phyloP scores from a whole-genome alignment of 2,888 invertebrate species.

The Cerastoderma edule region DNA sequence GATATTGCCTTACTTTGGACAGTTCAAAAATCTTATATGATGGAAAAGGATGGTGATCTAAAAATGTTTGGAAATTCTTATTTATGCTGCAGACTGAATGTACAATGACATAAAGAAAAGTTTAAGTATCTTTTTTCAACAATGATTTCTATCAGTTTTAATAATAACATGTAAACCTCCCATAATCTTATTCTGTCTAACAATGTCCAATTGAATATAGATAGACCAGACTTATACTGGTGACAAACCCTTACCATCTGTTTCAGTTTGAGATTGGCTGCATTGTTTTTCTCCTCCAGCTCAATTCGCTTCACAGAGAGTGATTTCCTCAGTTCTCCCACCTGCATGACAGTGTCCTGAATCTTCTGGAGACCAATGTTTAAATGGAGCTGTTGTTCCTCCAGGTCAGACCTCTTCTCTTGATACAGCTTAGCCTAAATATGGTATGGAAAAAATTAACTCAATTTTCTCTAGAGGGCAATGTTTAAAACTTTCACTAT shows the following conservation, averaged over 20 bases:
- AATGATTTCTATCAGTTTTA: no score
- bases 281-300: conserved; percentile 97
- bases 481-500: no score
- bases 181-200: background rate
- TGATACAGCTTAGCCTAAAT: conserved; percentile 92
- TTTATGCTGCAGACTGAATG: no score
- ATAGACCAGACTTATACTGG: background rate
- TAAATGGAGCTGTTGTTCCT: conserved; percentile 99
- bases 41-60: no score
- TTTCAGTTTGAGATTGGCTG: conserved; percentile 98
- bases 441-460: no score
- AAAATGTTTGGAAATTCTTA: no score
- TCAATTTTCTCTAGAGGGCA: no score
- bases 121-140: no score
- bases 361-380: conserved; percentile 99
- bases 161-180: background rate
- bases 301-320: conserved; percentile 95
- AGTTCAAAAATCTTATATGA: no score
- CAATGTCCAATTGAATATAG: background rate
- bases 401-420: conserved; percentile 98
- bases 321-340: conserved; percentile 99
- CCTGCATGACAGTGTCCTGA: conserved; percentile 99
- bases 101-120: no score
- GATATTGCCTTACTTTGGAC: no score
- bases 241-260: conserved; percentile 91